Evolutionary conservation across 2,888 invertebrate genomes (phyloP), one percentile per base, ranked within the genome.

Genomic region (Colostygia pectinataria): DNA sequence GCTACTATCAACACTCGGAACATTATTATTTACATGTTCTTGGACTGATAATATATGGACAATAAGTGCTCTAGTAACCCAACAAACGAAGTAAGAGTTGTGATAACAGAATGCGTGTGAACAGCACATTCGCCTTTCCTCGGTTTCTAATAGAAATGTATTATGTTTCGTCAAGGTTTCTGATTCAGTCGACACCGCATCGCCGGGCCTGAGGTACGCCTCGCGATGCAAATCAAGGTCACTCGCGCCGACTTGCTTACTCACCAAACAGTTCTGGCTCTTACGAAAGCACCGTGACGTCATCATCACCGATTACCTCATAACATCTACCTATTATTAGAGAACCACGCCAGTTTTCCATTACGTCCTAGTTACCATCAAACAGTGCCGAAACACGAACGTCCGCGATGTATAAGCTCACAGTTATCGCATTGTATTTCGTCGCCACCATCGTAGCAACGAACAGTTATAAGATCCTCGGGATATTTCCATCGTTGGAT

Each of bases 401-500:
- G 82, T 76, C 63, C 62, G 62, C 62, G 56, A 53, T 61, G 87
- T 63, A 69, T 54, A 84, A 77, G 72, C 59, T 68, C 55, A 61
- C 62, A 37, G 54, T 74, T 51, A 63, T 80, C 55, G 56, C 75
- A 47, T 65, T 80, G 39, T 79, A 65, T 60, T 75, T 85, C 62
- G 57, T 80, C 37, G 77, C 77, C 23, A 75, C 74, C 32, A 66
- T 83, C 59, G 58, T 82, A 49, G 67, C 73, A 14, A 67, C 72
- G 23, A 68, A 80, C 62, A 69, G 82, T 63, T 90, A 90, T 74
- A 87, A 76, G 73, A 91, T 91, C 62, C 82, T 91, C 55, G 91
- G 91, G 6, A 77, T 92, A 66, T 91, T 92, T 66, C 91, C 91
- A 8, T 91, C 91, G 4, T 63, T 83, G 53, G 89, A 89, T 44